These are phyloP conservation scores for Gryon sp. DNA, from an alignment of 1,140 invertebrate species.

Conservation along the genomic window DNA sequence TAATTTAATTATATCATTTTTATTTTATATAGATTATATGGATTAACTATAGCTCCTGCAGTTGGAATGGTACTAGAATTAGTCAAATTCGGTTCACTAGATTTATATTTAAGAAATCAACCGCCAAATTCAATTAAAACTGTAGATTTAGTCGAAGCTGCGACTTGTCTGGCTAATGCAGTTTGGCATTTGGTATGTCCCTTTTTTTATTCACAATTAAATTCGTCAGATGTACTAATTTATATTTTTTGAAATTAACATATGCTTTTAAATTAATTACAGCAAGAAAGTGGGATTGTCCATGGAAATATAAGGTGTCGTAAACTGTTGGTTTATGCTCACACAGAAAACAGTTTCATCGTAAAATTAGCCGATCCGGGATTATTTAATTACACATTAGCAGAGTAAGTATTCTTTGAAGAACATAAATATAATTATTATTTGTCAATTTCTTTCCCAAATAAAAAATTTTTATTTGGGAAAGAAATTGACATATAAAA, in stretches of 20 bases:
- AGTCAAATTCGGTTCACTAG: constrained; percentile 87
- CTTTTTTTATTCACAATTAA: not conserved
- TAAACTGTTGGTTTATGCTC: constrained; percentile 87
- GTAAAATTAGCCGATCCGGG: constrained; percentile 91
- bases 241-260: not conserved
- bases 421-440: constrained; percentile 9
- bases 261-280: too few species aligned
- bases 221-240: not conserved
- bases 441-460: constrained; percentile 50
- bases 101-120: constrained; percentile 84
- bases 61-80: constrained; percentile 91
- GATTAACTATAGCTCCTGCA: constrained; percentile 86
- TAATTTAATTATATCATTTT: not conserved
- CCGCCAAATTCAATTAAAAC: constrained; percentile 80
- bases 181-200: constrained; percentile 87
- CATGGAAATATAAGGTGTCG: constrained; percentile 92
- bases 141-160: constrained; percentile 88
- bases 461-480: too few species aligned
- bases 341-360: constrained; percentile 84
- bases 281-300: constrained; percentile 88
- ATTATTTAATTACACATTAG: constrained; percentile 79
- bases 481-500: too few species aligned
- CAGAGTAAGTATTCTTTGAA: constrained; percentile 83
- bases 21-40: constrained; percentile 81
- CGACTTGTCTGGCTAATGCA: constrained; percentile 87